Base-by-base conservation (phyloP, 2,113 vertebrate genomes). In the Melierax canorus region DNA sequence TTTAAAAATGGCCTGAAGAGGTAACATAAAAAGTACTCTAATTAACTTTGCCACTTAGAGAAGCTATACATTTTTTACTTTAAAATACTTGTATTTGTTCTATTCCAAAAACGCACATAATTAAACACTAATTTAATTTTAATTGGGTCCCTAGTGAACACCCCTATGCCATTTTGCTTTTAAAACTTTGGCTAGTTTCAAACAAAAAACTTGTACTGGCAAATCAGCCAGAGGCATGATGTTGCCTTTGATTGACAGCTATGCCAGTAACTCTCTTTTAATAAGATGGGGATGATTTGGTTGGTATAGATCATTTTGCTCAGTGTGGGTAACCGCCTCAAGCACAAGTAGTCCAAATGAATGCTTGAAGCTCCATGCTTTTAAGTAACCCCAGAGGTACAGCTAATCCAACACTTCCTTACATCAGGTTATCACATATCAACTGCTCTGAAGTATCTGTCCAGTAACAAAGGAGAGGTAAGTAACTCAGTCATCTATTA, bases 41-140 rank as follows among this genome's bases (percentile, higher is more conserved):
- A 93, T 91, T 84, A 92, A 83, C 64, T 92, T 69, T 94, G 46
- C 23, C 45, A 46, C 59, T 66, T 83, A 67, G 67, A 56, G 30
- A 82, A 90, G n/a, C n/a, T 84, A 53, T 74, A 82, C 4, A 29
- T 85, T 88, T 96, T 96, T 86, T 51, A 71, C 26, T 92, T 80
- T 63, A 84, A 78, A 90, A 81, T 56, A 51, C 30, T 86, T 86
- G n/a, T 45, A 74, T 88, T 92, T 92, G 34, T 91, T 93, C 76
- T 91, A 10, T 81, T 87, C 22, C 9, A 81, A 88, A 79, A 80
- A 9, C 0, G 2, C 21, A 81, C 5, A 30, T 86, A 92, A 93
- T 94, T 96, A 94, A 95, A 88, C 36, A 92, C 83, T 43, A 63
- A 88, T 80, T 94, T 75, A 64, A 71, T 73, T 97, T 92, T 93